phyloP scores from a whole-genome alignment of 2,888 invertebrate genomes.

The Xanthia togata region DNA sequence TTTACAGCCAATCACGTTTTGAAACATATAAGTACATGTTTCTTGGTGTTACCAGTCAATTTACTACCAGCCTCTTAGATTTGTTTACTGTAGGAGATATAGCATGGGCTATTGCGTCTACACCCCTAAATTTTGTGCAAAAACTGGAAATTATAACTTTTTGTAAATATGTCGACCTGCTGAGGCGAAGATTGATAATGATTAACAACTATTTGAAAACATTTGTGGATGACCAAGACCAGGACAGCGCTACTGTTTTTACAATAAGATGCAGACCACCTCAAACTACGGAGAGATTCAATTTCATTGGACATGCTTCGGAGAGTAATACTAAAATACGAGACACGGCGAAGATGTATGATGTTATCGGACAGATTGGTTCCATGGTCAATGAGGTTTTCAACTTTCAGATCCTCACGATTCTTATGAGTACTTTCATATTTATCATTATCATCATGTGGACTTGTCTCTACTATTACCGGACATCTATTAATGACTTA shows the following conservation, averaged over 20 bases:
- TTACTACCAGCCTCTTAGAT: constrained; percentile 29
- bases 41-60: constrained; percentile 32
- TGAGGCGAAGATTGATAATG: constrained; percentile 40
- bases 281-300: constrained; percentile 52
- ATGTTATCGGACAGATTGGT: constrained; percentile 75
- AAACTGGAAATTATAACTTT: constrained; percentile 47
- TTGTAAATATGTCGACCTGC: constrained; percentile 46
- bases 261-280: constrained; percentile 54
- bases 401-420: constrained; percentile 80
- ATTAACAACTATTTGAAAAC: constrained; percentile 74
- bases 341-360: constrained; percentile 75
- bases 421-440: constrained; percentile 76
- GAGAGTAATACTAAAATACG: constrained; percentile 73
- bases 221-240: constrained; percentile 71
- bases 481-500: constrained; percentile 60
- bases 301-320: constrained; percentile 70
- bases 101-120: constrained; percentile 39
- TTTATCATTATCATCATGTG: constrained; percentile 78
- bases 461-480: constrained; percentile 74
- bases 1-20: constrained; percentile 38
- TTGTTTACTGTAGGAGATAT: constrained; percentile 39
- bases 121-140: constrained; percentile 41
- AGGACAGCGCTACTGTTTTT: constrained; percentile 64
- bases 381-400: constrained; percentile 75
- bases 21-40: constrained; percentile 52